Evolutionary conservation across 30 jellyfish, hydroid and myxozoan genomes (phyloP), one percentile per base, ranked within the genome.

Genomic region (Clytia hemisphaerica): DNA sequence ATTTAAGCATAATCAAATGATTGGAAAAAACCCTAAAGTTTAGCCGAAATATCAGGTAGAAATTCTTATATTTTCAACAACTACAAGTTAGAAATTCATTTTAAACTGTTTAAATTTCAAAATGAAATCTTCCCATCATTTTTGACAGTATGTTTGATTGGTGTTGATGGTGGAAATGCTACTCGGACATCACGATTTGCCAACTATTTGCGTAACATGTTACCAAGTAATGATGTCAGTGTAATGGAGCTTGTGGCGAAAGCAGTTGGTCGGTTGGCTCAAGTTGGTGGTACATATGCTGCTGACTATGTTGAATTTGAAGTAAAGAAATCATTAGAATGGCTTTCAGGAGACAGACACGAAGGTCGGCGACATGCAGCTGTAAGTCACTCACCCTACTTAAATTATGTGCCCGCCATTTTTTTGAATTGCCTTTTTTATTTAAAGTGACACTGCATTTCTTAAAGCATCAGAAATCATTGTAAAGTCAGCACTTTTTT

Each of bases 311-410:
- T 85, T 31, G 95, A 85, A 55, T 85, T 85, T 78, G 95, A 85
- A 85, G 93, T 85, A 26, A 85, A 77, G 61, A 54, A 73, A 44
- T 93, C 95, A 0, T 77, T 85, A 12, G 95, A 85, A 70, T 85
- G 87, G 68, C 76, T 85, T 25, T 82, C 86, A 36, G 93, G 93
- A 27, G 95, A 85, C 42, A 47, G 93, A 44, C 63, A 58, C 72
- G 95, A 85, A 85, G 93, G 93, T 48, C 53, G 95, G 54, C 71
- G 93, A 66, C 95, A 85, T 77, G 95, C 87, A 38, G 95, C 95
- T 2, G 95, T 83, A 61, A 67, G 95, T 83, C n/a, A n/a, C n/a
- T n/a, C n/a, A n/a, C n/a, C n/a, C n/a, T n/a, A n/a, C n/a, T n/a
- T n/a, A n/a, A n/a, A n/a, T n/a, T n/a, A n/a, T n/a, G n/a, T n/a